Evolutionary conservation across 2,797 vertebrate species (phyloP).

Genomic region (Pteronotus mesoamericanus): DNA sequence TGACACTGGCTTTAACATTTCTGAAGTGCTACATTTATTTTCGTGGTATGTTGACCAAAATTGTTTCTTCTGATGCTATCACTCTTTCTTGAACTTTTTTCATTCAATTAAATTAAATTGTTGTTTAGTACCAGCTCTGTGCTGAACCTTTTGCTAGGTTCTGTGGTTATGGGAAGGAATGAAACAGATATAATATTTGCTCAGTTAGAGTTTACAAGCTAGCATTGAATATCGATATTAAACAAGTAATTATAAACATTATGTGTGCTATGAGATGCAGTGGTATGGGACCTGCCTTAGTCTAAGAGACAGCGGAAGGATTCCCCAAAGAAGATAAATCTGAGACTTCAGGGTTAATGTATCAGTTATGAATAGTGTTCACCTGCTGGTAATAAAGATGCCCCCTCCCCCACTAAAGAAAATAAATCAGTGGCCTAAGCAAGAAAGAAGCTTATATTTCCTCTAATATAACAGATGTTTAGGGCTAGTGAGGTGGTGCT

Average conservation of each 20-base stretch:
- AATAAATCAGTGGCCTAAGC: background rate
- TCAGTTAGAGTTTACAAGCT: conserved; percentile 2
- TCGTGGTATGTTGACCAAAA: background rate
- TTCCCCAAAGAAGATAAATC: background rate
- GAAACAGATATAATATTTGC: background rate
- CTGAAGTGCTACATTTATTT: conserved; percentile 38
- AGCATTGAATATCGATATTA: background rate
- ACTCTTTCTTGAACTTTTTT: background rate
- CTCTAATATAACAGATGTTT: background rate
- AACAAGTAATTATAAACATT: background rate
- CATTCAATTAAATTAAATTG: conserved; percentile 16
- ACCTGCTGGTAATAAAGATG: background rate
- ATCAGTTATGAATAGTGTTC: conserved; percentile 11
- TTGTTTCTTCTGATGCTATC: background rate
- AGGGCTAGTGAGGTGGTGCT: background rate
- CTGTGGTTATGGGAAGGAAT: background rate
- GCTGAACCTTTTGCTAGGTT: background rate
- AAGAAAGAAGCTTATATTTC: background rate
- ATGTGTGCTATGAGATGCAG: conserved; percentile 20
- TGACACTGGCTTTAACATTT: conserved; percentile 26
- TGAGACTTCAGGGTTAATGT: background rate
- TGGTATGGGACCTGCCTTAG: background rate
- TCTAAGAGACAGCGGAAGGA: background rate
- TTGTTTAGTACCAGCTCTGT: conserved; percentile 14
- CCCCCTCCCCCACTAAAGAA: background rate